A percentile compares a stretch with the other conserved stretches of the same genome.
phyloP scores from a whole-genome alignment of 2,113 vertebrate species.

The Siniperca chuatsi region DNA sequence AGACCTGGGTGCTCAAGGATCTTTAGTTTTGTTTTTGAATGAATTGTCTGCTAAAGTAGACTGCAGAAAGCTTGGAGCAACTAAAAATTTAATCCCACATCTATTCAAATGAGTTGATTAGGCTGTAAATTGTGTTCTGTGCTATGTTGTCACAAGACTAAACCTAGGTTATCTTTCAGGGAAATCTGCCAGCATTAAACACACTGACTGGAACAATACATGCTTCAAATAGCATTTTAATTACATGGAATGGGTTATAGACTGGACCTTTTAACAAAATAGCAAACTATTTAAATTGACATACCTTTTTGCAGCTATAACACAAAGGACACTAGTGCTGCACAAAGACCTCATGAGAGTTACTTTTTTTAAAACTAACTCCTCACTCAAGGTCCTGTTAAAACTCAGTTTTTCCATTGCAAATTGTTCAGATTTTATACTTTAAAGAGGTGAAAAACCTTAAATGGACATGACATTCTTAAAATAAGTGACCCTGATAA shows the following conservation, averaged over 20 bases:
- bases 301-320: not conserved
- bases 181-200: not conserved
- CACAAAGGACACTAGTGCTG: not conserved
- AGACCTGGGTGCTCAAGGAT: constrained; percentile 36
- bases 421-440: not conserved
- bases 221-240: not conserved
- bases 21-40: constrained; percentile 32
- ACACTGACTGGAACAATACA: too few relatives aligned
- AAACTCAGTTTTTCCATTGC: not conserved
- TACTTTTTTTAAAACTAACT: not conserved
- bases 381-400: not conserved
- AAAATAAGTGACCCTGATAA: not conserved
- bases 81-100: not conserved
- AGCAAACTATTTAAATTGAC: not conserved
- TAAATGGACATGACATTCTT: not conserved
- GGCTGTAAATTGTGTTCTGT: constrained; percentile 1
- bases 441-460: not conserved
- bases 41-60: not conserved
- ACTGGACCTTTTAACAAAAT: not conserved
- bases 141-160: not conserved
- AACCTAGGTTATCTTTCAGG: not conserved
- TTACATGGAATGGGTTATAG: not conserved
- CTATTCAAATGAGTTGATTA: not conserved
- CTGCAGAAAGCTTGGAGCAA: not conserved
- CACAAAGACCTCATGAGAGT: not conserved